Evolutionary conservation across 1,140 invertebrate genomes (phyloP), one percentile per base, ranked within the genome.

Genomic region (Oryzaephilus surinamensis): DNA sequence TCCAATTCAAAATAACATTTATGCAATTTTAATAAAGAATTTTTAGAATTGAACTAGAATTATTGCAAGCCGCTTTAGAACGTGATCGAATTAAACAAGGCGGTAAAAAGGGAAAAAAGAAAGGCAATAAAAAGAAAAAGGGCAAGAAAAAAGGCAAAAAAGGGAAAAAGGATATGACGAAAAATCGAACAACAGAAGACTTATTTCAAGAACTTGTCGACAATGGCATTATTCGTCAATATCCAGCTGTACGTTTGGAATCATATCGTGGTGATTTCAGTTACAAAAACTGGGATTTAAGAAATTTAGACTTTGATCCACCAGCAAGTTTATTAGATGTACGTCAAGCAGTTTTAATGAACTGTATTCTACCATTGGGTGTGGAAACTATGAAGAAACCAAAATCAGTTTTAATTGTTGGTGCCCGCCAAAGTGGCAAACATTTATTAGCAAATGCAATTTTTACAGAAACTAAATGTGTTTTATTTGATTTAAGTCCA

Each of bases 401-500:
- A 0, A 78, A 79, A 53, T 86, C 85, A 1, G 64, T 91, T 14
- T 56, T 90, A 7, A 63, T 93, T 10, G 70, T 73, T 29, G 89
- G 89, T 5, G 80, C 84, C 0, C 58, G 67, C 12, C 80, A 80
- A 1, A 76, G 73, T 50, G 88, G 88, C 0, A 90, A 92, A 61
- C 76, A 77, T 38, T 71, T 84, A 57, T 50, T 92, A 2, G 75
- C 85, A 0, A 68, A 89, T 48, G 80, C 82, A 1, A 72, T 91
- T 27, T 88, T 85, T 47, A 77, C 74, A 5, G 84, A 88, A 63
- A 63, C 55, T 3, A 38, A 45, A 38, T 86, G 86, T 3, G 81
- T 84, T 4, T 64, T 92, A 14, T 85, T 93, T 56, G 86, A 93
- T 49, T 63, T 93, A 2, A 81, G 82, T 13, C 75, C 87, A 2